These are phyloP conservation scores for Mus pahari DNA, from an alignment of 2,113 vertebrate species.

Conservation along the genomic window DNA sequence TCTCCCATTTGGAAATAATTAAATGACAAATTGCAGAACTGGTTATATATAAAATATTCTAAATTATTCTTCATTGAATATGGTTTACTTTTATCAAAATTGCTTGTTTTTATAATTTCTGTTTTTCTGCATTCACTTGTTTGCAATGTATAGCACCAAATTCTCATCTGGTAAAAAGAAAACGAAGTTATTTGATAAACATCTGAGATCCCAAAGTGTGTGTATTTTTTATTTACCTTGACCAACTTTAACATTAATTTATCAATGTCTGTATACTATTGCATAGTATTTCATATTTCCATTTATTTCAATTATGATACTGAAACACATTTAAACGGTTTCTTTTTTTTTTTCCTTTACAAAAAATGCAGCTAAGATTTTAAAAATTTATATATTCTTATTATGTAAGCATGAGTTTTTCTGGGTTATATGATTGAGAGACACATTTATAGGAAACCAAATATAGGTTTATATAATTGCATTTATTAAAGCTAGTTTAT, in stretches of 20 bases:
- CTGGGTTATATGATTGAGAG: background rate
- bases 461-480: background rate
- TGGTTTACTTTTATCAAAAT: background rate
- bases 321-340: background rate
- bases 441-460: background rate
- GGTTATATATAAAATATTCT: background rate
- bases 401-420: conserved; percentile 13
- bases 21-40: background rate
- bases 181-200: background rate
- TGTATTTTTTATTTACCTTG: background rate
- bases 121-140: background rate
- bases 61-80: conserved; percentile 35
- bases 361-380: background rate
- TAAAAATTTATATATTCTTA: background rate
- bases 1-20: background rate
- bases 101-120: background rate
- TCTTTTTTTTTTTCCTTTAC: background rate
- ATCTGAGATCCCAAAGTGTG: conserved; percentile 15
- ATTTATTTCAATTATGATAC: conserved; percentile 5
- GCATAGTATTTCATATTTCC: background rate
- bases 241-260: background rate
- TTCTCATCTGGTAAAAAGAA: background rate
- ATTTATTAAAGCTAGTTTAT: background rate
- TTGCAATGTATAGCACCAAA: conserved; percentile 10
- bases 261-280: background rate